These are phyloP conservation scores for Pteropus alecto DNA, from an alignment of 2,113 vertebrate genomes.

Conservation along the genomic window DNA sequence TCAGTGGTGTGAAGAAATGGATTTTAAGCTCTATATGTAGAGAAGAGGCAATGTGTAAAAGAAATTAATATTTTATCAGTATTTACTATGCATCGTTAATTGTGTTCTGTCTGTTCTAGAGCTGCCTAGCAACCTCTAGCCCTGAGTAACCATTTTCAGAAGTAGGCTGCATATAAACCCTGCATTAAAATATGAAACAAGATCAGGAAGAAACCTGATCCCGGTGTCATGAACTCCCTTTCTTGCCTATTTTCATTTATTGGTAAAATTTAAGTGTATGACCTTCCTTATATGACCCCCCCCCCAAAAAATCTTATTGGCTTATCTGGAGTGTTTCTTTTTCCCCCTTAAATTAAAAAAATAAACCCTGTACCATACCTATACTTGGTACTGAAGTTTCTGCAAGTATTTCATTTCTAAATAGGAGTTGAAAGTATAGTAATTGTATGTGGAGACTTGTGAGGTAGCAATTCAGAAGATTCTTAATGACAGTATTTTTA, in stretches of 20 bases:
- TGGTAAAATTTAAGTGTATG: not conserved
- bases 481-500: not conserved
- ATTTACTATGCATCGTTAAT: not conserved
- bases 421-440: not conserved
- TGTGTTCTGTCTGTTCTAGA: not conserved
- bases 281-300: not conserved
- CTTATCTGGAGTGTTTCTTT: not conserved
- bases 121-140: not conserved
- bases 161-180: not conserved
- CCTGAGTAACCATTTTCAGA: not conserved
- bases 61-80: not conserved
- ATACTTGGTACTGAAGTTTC: not conserved
- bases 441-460: not conserved
- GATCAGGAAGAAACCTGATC: not conserved
- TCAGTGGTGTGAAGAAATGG: not conserved
- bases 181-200: not conserved
- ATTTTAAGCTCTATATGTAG: not conserved
- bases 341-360: not conserved
- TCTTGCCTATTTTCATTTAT: not conserved
- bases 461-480: not conserved
- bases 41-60: not conserved
- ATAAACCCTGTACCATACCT: not conserved
- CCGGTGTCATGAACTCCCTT: not conserved
- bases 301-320: not conserved
- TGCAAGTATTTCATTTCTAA: not conserved